Percentiles rank a stretch among this genome's conserved stretches.
phyloP scores from a whole-genome alignment of 2,113 vertebrate species.

The Psilopogon haemacephalus region DNA sequence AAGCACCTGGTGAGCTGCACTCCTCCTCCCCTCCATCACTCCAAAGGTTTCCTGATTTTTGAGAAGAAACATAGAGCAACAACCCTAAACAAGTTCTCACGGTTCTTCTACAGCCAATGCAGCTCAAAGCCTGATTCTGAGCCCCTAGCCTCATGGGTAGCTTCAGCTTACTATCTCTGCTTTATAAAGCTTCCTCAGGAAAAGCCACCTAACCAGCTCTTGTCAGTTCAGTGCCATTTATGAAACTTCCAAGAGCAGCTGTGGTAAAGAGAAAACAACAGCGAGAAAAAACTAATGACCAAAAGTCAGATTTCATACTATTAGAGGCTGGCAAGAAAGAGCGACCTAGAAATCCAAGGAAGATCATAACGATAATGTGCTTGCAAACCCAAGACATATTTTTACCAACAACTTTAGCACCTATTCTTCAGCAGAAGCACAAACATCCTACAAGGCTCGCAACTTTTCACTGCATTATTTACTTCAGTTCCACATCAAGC shows the following conservation, averaged over 20 bases:
- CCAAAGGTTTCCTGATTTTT: background rate
- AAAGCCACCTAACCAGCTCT: background rate
- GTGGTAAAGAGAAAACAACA: background rate
- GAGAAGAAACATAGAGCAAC: background rate
- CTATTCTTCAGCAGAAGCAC: background rate
- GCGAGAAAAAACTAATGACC: background rate
- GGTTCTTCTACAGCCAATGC: background rate
- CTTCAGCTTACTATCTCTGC: background rate
- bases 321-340: background rate
- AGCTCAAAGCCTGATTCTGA: background rate
- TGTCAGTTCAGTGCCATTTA: background rate
- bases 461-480: background rate
- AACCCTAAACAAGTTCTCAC: background rate
- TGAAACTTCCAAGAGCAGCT: background rate
- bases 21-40: background rate
- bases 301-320: background rate
- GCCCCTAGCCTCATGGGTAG: background rate
- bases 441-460: background rate
- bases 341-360: background rate
- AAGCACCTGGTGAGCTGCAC: background rate
- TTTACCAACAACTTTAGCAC: background rate
- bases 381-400: background rate
- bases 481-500: background rate
- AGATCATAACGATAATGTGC: background rate
- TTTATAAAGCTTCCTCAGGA: rapidly evolving